Conservation (phyloP, 2,888 invertebrate species). For the Agrotis ipsilon region DNA sequence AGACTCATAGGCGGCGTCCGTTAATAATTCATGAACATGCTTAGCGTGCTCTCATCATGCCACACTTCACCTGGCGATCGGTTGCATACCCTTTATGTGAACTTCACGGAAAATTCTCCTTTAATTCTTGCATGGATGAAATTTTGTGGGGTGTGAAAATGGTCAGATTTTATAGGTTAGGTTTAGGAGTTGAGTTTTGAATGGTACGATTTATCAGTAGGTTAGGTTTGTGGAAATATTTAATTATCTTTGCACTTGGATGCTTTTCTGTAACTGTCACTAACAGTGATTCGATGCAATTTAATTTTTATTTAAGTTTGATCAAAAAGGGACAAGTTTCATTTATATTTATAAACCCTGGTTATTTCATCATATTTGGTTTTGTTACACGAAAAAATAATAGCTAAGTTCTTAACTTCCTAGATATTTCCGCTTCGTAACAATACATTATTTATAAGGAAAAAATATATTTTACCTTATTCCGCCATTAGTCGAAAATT, state of each 20-base stretch:
- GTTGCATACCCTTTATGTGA: conserved; percentile 77
- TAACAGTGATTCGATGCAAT: too few relatives aligned
- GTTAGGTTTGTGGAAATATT: not conserved
- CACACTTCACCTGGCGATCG: conserved; percentile 78
- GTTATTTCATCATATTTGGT: too few relatives aligned
- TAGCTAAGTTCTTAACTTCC: not conserved
- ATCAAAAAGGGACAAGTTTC: too few relatives aligned
- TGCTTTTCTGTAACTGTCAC: too few relatives aligned
- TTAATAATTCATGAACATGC: conserved; percentile 88
- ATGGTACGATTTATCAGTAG: not conserved
- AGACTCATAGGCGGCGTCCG: conserved; percentile 79
- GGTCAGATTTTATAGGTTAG: not conserved
- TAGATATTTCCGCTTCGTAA: not conserved
- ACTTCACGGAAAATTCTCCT: conserved; percentile 68
- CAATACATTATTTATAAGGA: too few relatives aligned
- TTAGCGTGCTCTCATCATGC: conserved; percentile 79
- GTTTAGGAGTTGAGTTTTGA: not conserved
- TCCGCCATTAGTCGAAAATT: not conserved
- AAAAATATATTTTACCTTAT: conserved; percentile 4
- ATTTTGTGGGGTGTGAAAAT: conserved; percentile 3
- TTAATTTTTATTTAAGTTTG: too few relatives aligned
- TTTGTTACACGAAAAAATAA: too few relatives aligned
- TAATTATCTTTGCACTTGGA: too few relatives aligned
- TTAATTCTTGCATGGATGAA: conserved; percentile 56
- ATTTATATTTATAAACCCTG: too few relatives aligned